A percentile compares a stretch with the other conserved stretches of the same genome.
phyloP scores from a whole-genome alignment of 2,888 invertebrate genomes.

The Reticulitermes lucifugus region DNA sequence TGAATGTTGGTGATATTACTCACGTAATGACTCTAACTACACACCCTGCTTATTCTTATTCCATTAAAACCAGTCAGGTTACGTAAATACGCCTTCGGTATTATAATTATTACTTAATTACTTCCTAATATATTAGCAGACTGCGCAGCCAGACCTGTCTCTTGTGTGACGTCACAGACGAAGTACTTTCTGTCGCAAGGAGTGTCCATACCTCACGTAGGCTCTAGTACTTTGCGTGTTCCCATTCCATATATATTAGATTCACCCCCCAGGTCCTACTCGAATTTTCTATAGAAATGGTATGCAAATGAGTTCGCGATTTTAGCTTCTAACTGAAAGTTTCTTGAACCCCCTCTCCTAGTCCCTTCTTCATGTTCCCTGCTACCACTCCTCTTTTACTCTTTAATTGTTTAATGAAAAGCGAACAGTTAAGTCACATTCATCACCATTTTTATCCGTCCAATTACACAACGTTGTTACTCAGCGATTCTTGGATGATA shows the following conservation, averaged over 20 bases:
- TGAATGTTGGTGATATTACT: too few species aligned
- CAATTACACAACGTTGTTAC: constrained; percentile 63
- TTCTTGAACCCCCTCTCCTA: constrained; percentile 31
- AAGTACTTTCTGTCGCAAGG: too few species aligned
- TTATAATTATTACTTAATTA: too few species aligned
- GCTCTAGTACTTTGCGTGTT: neutral
- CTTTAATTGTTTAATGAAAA: constrained; percentile 55
- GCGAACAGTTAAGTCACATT: constrained; percentile 53
- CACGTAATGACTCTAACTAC: too few species aligned
- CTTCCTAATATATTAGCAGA: too few species aligned
- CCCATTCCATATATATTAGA: neutral
- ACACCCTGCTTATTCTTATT: too few species aligned
- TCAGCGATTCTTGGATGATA: constrained; percentile 64
- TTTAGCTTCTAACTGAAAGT: constrained; percentile 38
- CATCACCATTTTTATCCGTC: constrained; percentile 54
- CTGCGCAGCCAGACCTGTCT: too few species aligned
- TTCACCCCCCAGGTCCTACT: neutral
- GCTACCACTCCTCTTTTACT: constrained; percentile 37
- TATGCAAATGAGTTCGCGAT: constrained; percentile 47
- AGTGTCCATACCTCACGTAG: neutral
- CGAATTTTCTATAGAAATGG: constrained; percentile 45
- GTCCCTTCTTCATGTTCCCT: neutral
- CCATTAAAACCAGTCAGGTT: too few species aligned
- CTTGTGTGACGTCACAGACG: too few species aligned
- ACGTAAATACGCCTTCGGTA: too few species aligned